phyloP scores from a whole-genome alignment of 2,797 vertebrate species.

The Notoglanidium macrostoma region DNA sequence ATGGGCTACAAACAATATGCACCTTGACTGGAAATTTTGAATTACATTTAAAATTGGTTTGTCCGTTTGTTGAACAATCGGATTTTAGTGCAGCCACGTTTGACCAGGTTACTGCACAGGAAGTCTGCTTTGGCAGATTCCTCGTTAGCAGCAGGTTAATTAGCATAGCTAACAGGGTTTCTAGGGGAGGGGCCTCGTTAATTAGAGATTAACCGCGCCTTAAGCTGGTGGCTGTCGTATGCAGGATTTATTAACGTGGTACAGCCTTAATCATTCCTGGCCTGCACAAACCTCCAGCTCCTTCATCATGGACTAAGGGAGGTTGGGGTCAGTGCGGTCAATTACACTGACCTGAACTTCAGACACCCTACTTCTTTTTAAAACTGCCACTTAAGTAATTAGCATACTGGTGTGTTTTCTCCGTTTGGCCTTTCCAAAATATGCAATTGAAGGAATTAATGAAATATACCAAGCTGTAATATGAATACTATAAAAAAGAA shows the following conservation, averaged over 20 bases:
- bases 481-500: background rate
- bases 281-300: slow-evolving; percentile 28
- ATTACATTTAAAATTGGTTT: background rate
- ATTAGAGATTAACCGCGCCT: slow-evolving; percentile 77
- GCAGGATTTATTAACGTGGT: slow-evolving; percentile 75
- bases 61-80: background rate
- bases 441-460: background rate
- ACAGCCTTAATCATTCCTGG: slow-evolving; percentile 77
- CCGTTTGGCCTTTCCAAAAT: background rate
- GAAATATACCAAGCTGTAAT: background rate
- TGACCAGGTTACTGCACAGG: background rate
- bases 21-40: background rate
- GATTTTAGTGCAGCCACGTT: background rate
- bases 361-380: slow-evolving; percentile 59
- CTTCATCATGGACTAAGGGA: slow-evolving; percentile 62
- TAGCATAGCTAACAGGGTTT: slow-evolving; percentile 49
- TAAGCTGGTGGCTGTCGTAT: slow-evolving; percentile 75
- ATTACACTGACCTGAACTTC: slow-evolving; percentile 75
- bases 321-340: slow-evolving; percentile 63
- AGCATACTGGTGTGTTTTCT: slow-evolving; percentile 66
- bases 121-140: background rate
- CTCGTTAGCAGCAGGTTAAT: slow-evolving; percentile 48
- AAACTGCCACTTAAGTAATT: slow-evolving; percentile 69
- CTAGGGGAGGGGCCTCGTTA: slow-evolving; percentile 73
- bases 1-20: background rate